phyloP scores from a whole-genome alignment of 2,113 vertebrate genomes.

The Petroica traversi region DNA sequence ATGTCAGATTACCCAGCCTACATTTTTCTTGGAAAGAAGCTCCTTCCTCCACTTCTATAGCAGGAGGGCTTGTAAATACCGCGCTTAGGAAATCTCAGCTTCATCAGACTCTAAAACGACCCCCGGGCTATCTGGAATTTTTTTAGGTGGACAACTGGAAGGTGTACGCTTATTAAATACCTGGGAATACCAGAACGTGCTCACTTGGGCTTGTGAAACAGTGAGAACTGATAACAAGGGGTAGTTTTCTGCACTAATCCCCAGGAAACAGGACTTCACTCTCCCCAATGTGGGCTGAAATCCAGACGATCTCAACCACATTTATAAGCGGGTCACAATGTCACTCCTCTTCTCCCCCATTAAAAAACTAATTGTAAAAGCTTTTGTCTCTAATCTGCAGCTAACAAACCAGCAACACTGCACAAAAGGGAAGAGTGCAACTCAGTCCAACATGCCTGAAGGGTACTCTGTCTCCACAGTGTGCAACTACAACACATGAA shows the following conservation, averaged over 20 bases:
- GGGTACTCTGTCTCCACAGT: neutral
- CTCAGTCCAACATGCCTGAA: neutral
- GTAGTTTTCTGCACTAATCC: neutral
- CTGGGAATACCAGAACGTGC: neutral
- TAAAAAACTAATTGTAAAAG: slow-evolving; percentile 36
- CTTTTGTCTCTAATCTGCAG: slow-evolving; percentile 16
- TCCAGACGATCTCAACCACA: neutral
- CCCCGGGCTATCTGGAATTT: neutral
- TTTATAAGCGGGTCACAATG: slow-evolving; percentile 9
- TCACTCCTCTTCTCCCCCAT: slow-evolving; percentile 4
- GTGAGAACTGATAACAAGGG: neutral
- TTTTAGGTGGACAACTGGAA: neutral
- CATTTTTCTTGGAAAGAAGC: slow-evolving; percentile 69
- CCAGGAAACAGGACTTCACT: neutral
- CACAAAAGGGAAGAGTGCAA: neutral
- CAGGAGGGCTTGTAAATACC: neutral
- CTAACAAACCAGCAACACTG: neutral
- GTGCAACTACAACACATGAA: neutral
- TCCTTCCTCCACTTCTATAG: slow-evolving; percentile 32
- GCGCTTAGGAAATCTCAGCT: neutral
- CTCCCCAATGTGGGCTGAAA: neutral
- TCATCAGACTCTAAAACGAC: neutral
- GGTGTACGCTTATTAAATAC: neutral
- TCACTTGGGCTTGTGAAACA: neutral
- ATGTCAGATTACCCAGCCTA: slow-evolving; percentile 63